Percentiles rank a stretch among this genome's conserved stretches.
Conservation (phyloP, 1,140 invertebrate species). For the Drosophila elegans region DNA sequence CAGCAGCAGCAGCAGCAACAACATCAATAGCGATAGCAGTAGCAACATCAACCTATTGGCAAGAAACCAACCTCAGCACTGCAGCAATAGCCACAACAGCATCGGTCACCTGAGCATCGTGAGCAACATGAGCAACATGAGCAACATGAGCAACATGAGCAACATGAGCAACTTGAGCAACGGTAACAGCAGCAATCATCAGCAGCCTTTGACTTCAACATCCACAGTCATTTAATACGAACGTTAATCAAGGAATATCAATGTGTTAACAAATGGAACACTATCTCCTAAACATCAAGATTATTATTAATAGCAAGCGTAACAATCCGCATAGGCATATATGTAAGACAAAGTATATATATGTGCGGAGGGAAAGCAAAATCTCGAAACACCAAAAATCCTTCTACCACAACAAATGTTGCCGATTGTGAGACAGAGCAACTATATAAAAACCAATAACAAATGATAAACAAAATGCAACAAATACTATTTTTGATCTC, state of each 20-base stretch:
- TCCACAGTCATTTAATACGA: neutral
- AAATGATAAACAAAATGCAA: slow-evolving; percentile 65
- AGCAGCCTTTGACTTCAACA: slow-evolving; percentile 6
- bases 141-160: neutral
- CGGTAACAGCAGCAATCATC: slow-evolving; percentile 23
- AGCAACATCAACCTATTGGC: slow-evolving; percentile 1
- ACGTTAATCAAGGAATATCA: slow-evolving; percentile 10
- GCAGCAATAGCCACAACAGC: neutral
- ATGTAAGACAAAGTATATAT: slow-evolving; percentile 17
- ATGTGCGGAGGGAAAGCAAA: slow-evolving; percentile 16
- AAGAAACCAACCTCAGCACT: slow-evolving; percentile 7
- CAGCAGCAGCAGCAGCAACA: slow-evolving; percentile 2
- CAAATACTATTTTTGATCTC: slow-evolving; percentile 80
- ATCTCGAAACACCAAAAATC: slow-evolving; percentile 56
- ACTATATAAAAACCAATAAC: slow-evolving; percentile 35
- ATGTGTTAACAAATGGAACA: neutral
- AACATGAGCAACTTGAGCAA: neutral
- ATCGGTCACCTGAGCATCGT: neutral
- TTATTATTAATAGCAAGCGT: neutral
- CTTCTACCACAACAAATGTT: slow-evolving; percentile 44
- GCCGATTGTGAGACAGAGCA: slow-evolving; percentile 38
- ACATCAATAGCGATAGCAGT: slow-evolving; percentile 4
- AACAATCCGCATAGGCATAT: slow-evolving; percentile 1
- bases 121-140: neutral
- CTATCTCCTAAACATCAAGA: neutral